phyloP scores from a whole-genome alignment of 2,888 invertebrate genomes.

The Crocallis elinguaria region DNA sequence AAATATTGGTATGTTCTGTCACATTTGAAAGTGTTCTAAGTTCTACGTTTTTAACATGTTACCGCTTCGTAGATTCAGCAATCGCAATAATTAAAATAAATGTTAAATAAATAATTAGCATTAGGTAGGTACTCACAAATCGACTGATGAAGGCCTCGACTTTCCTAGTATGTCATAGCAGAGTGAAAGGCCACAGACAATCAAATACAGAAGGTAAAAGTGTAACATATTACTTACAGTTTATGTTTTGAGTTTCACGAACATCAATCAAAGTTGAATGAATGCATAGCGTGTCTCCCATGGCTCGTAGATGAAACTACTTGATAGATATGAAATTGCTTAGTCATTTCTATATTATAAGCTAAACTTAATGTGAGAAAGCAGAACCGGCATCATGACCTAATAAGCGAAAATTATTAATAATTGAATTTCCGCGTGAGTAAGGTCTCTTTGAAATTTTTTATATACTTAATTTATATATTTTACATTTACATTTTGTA shows the following conservation, averaged over 20 bases:
- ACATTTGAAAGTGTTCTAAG: no score
- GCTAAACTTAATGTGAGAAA: constrained; percentile 24
- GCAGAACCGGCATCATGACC: constrained; percentile 8
- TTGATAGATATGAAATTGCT: constrained; percentile 23
- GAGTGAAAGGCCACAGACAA: constrained; percentile 15
- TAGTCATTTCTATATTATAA: constrained; percentile 19
- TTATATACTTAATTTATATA: no score
- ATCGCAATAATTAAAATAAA: no score
- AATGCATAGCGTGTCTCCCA: constrained; percentile 34
- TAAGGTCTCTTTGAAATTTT: background rate
- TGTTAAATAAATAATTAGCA: no score
- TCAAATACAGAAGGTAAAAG: constrained; percentile 27
- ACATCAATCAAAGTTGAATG: constrained; percentile 27
- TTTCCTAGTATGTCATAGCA: background rate
- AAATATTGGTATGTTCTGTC: no score
- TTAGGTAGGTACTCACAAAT: no score
- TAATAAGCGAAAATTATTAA: constrained; percentile 8
- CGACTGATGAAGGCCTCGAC: background rate
- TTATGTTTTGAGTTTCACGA: constrained; percentile 23
- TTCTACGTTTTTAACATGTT: no score
- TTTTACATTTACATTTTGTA: no score
- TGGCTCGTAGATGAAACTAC: constrained; percentile 15
- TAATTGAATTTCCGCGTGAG: no score
- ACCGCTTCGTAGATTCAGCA: no score
- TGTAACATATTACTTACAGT: constrained; percentile 18